These are phyloP conservation scores for Heteromormyrus szaboi DNA, from an alignment of 2,797 vertebrate genomes.

Conservation along the genomic window DNA sequence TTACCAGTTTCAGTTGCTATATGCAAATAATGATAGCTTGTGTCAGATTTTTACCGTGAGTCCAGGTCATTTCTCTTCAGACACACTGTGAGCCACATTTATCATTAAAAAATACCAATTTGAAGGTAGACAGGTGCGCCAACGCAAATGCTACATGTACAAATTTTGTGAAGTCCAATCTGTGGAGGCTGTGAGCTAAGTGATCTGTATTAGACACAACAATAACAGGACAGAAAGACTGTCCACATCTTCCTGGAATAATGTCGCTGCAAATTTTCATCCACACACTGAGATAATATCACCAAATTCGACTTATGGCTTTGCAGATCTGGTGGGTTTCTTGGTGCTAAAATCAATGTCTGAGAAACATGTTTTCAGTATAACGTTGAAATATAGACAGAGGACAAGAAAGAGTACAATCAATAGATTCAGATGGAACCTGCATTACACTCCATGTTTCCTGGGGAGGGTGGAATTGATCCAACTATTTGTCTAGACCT, in stretches of 20 bases:
- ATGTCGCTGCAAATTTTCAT: not conserved
- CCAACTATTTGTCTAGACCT: conserved; percentile 28
- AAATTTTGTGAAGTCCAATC: not conserved
- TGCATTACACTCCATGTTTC: not conserved
- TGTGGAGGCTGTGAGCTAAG: not conserved
- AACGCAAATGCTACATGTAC: not conserved
- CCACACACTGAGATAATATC: not conserved
- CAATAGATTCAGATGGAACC: conserved; percentile 8
- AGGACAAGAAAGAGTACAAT: conserved; percentile 9
- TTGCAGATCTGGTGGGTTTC: not conserved
- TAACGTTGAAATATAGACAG: not conserved
- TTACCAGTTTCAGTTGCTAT: not conserved
- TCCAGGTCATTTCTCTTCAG: not conserved
- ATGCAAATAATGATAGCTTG: not conserved
- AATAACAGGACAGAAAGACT: not conserved
- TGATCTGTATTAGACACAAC: not conserved
- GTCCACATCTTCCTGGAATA: not conserved
- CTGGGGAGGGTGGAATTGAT: conserved; percentile 44
- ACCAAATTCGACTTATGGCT: not conserved
- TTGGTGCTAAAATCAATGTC: not conserved
- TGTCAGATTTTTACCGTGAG: not conserved
- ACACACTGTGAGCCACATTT: not conserved
- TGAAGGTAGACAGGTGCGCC: not conserved
- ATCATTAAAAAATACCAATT: not conserved
- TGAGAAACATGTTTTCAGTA: not conserved